phyloP scores from a whole-genome alignment of 1,140 invertebrate species.

The Homarus americanus region DNA sequence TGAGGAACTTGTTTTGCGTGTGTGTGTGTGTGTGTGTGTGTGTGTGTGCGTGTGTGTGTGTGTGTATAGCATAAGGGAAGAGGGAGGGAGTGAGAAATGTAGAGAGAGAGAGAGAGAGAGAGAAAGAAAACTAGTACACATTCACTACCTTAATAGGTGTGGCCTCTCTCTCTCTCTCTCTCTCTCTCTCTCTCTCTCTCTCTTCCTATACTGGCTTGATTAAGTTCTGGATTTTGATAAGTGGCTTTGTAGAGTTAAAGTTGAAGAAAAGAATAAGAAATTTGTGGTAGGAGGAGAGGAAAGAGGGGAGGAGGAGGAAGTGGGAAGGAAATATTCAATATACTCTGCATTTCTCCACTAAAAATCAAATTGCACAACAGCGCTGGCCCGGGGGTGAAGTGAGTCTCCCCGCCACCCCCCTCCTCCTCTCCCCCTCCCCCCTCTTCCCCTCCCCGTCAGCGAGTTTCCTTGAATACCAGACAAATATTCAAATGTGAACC shows the following conservation, averaged over 20 bases:
- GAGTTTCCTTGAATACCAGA: neutral
- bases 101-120: conserved; percentile 25
- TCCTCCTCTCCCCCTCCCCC: neutral
- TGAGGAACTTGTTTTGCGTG: neutral
- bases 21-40: conserved; percentile 13
- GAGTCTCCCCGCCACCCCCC: no score
- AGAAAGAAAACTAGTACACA: neutral
- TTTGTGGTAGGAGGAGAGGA: neutral
- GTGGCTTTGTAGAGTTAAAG: neutral
- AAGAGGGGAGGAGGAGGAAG: neutral
- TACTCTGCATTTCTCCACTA: no score
- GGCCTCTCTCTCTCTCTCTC: no score
- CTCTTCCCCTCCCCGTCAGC: neutral
- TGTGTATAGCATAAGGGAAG: neutral
- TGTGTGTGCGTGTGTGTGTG: neutral
- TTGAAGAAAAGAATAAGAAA: neutral
- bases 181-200: no score
- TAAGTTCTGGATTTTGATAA: neutral
- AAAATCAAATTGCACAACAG: no score
- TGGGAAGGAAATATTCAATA: no score
- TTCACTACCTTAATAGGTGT: no score
- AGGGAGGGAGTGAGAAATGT: conserved; percentile 15
- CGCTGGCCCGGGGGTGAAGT: no score
- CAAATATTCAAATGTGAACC: conserved; percentile 33
- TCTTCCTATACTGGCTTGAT: no score